A percentile compares a stretch with the other conserved stretches of the same genome.
Evolutionary conservation across 2,888 invertebrate species (phyloP).

Genomic region (Tuberolachnus salignus): DNA sequence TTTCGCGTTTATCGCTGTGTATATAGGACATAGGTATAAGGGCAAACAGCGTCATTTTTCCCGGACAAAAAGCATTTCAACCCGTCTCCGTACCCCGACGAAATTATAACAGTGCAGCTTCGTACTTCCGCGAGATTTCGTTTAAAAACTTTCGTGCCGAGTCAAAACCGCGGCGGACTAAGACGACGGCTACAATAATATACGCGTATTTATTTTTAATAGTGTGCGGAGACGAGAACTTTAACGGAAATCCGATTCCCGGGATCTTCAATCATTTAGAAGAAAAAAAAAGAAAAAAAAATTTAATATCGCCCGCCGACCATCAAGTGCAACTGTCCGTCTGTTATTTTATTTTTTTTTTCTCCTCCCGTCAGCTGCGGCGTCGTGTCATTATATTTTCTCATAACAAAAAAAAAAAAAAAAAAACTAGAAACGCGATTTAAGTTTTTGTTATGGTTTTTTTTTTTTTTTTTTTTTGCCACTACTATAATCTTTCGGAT

Average conservation of each 20-base stretch:
- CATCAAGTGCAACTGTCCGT: slow-evolving; percentile 27
- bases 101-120: too few species aligned
- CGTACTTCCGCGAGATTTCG: too few species aligned
- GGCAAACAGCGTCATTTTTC: too few species aligned
- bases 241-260: background rate
- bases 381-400: background rate
- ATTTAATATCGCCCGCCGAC: background rate
- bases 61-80: too few species aligned
- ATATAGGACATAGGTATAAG: too few species aligned
- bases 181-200: too few species aligned
- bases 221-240: background rate
- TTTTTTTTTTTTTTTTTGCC: background rate
- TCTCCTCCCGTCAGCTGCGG: background rate
- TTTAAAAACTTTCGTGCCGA: background rate
- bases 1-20: too few species aligned
- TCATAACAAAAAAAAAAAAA: too few species aligned
- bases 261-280: slow-evolving; percentile 32
- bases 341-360: background rate
- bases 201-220: too few species aligned
- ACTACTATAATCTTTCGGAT: slow-evolving; percentile 11
- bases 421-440: background rate
- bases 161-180: background rate
- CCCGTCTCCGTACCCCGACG: too few species aligned
- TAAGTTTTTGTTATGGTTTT: slow-evolving; percentile 19
- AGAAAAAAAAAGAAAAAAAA: background rate